Conservation (phyloP, 1,140 invertebrate genomes). For the Caenorhabditis brenneri region DNA sequence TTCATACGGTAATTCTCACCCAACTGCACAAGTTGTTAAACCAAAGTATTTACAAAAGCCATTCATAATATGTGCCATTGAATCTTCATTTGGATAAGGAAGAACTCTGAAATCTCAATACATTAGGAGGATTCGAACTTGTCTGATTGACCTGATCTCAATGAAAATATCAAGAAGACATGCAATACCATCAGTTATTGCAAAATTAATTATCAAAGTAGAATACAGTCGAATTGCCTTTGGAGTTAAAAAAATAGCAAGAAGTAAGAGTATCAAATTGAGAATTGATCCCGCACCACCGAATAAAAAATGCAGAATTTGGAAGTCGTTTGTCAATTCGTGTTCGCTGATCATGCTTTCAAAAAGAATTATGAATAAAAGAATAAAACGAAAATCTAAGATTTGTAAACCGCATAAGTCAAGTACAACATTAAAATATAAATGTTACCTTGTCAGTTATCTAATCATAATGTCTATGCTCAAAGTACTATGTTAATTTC, state of each 20-base stretch:
- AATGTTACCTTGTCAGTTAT: not conserved
- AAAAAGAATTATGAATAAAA: too few relatives aligned
- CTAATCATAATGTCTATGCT: not conserved
- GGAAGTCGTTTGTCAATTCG: not conserved
- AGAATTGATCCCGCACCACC: not conserved
- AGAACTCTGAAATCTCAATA: constrained; percentile 29
- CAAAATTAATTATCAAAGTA: constrained; percentile 41
- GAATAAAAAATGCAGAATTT: not conserved
- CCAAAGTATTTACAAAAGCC: constrained; percentile 41
- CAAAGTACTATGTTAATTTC: not conserved
- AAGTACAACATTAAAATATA: not conserved
- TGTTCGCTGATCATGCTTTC: not conserved
- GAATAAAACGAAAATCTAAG: not conserved
- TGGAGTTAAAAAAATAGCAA: not conserved
- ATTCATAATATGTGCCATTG: constrained; percentile 35
- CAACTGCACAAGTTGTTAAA: constrained; percentile 26
- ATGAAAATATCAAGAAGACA: constrained; percentile 37
- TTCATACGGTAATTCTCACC: not conserved
- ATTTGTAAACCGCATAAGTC: not conserved
- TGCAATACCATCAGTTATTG: not conserved
- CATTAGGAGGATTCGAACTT: not conserved
- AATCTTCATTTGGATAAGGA: constrained; percentile 19
- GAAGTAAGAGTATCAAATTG: not conserved
- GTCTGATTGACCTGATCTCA: not conserved
- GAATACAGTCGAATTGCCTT: not conserved